Evolutionary conservation across 2,797 vertebrate species (phyloP).

Genomic region (Leontopithecus rosalia): DNA sequence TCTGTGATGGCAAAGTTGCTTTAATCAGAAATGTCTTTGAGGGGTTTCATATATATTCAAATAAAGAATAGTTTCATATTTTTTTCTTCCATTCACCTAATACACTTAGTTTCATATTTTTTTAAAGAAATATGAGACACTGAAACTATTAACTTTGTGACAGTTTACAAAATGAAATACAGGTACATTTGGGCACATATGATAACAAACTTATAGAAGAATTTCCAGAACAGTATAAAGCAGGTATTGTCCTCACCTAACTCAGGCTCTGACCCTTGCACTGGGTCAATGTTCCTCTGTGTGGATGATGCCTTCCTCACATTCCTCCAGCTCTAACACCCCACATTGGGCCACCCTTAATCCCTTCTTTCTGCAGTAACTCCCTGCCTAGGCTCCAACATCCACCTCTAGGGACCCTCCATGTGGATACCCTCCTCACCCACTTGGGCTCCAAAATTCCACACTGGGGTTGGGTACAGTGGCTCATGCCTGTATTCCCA

Average conservation of each 20-base stretch:
- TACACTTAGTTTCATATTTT: not conserved
- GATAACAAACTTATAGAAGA: slow-evolving; percentile 11
- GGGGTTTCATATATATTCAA: slow-evolving; percentile 8
- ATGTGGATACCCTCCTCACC: not conserved
- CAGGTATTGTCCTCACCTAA: not conserved
- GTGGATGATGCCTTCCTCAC: not conserved
- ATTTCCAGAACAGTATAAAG: not conserved
- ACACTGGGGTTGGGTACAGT: not conserved
- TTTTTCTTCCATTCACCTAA: not conserved
- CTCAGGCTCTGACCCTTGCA: not conserved
- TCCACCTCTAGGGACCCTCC: not conserved
- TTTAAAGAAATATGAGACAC: not conserved
- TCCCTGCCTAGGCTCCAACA: not conserved
- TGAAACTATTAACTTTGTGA: not conserved
- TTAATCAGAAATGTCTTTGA: slow-evolving; percentile 57
- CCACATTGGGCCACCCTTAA: not conserved
- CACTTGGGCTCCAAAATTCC: not conserved
- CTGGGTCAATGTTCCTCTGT: not conserved
- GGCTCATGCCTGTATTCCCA: not conserved
- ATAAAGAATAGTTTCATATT: not conserved
- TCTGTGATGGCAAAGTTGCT: slow-evolving; percentile 39
- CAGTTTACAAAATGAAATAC: not conserved
- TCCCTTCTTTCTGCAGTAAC: not conserved
- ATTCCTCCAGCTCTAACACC: not conserved
- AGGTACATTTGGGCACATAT: not conserved